Percentiles rank a stretch among this genome's conserved stretches.
Conservation (phyloP, 92 coral and sea anemone species). For the Palythoa heliodiscus region DNA sequence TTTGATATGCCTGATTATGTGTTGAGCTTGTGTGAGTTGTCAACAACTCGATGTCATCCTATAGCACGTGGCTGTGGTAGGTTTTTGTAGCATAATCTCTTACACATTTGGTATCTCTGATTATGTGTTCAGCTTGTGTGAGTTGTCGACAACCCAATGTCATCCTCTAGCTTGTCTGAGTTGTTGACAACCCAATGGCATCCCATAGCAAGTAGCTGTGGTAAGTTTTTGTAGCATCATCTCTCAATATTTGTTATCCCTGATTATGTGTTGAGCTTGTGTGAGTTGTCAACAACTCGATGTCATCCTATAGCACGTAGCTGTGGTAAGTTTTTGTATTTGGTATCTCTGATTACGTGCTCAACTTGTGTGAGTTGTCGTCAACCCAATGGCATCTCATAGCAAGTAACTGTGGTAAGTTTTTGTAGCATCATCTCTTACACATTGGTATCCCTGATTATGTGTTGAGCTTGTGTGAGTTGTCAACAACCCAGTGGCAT, state of each 20-base stretch:
- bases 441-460: no score
- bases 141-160: no score
- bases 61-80: conserved; percentile 50
- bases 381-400: conserved; percentile 61
- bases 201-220: conserved; percentile 33
- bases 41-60: conserved; percentile 53
- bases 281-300: conserved; percentile 42
- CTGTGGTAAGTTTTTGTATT: conserved; percentile 59
- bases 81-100: not conserved
- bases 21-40: conserved; percentile 2
- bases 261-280: no score
- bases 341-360: conserved; percentile 53
- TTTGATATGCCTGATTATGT: no score
- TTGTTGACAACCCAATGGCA: conserved; percentile 57
- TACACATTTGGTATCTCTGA: conserved; percentile 51
- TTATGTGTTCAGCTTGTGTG: conserved; percentile 54
- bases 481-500: conserved; percentile 57
- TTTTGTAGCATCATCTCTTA: not conserved
- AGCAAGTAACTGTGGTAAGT: conserved; percentile 50
- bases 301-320: conserved; percentile 46
- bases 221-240: conserved; percentile 26
- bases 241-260: no score
- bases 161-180: no score
- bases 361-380: conserved; percentile 56
- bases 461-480: not conserved